phyloP scores from a whole-genome alignment of 2,113 vertebrate genomes.

The Tetrao urogallus region DNA sequence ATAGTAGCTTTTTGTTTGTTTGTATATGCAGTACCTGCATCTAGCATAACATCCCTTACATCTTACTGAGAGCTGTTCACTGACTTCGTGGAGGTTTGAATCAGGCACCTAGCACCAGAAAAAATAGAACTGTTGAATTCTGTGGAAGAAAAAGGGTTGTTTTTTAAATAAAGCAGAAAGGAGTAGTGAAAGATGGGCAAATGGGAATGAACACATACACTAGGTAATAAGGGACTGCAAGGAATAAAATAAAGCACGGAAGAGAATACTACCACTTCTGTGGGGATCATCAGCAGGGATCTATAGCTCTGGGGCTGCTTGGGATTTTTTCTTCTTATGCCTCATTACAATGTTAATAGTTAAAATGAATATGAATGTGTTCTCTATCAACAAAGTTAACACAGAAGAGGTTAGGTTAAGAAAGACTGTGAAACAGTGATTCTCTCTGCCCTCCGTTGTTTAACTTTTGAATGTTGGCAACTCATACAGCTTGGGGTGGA shows the following conservation, averaged over 20 bases:
- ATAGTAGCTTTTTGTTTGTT: background rate
- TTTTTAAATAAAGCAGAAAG: background rate
- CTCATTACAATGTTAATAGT: background rate
- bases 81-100: background rate
- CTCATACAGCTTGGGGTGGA: background rate
- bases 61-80: background rate
- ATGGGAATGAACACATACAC: background rate
- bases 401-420: background rate
- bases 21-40: background rate
- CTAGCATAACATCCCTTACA: background rate
- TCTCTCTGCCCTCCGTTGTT: background rate
- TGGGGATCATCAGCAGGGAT: background rate
- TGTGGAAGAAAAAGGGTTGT: background rate
- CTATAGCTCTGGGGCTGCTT: background rate
- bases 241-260: background rate
- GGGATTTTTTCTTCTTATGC: background rate
- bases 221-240: background rate
- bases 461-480: background rate
- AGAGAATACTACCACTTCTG: background rate
- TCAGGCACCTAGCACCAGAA: background rate
- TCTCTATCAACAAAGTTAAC: background rate
- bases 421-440: background rate
- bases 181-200: background rate
- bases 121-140: background rate
- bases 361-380: background rate